Conservation (phyloP, 2,888 invertebrate genomes). For the Lithophane leautieri region DNA sequence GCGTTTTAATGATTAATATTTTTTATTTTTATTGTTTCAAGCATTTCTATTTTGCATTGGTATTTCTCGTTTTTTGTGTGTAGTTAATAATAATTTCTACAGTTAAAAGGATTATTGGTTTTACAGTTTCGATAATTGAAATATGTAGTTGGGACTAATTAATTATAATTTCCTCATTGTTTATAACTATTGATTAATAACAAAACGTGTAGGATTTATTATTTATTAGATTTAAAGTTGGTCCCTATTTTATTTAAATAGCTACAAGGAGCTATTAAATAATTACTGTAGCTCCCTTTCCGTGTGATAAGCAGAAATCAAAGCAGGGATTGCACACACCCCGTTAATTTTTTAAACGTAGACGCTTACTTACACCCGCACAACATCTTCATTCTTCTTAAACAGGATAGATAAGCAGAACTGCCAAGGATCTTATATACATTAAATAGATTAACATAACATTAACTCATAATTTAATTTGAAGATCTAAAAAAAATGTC, state of each 20-base stretch:
- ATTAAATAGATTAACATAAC: conserved; percentile 7
- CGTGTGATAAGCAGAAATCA: not conserved
- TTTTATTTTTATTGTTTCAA: not conserved
- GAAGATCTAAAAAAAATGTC: conserved; percentile 7
- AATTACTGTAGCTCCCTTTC: not conserved
- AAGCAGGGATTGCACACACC: not conserved
- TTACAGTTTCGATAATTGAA: not conserved
- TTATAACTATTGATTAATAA: not conserved
- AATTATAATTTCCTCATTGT: not conserved
- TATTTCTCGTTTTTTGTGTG: not conserved
- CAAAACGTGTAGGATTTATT: not conserved
- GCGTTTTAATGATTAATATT: not conserved
- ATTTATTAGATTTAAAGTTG: not conserved
- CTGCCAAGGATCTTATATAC: conserved; percentile 15
- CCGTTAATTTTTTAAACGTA: not conserved
- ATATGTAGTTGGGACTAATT: not conserved
- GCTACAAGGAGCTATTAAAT: not conserved
- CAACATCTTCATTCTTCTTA: conserved; percentile 20
- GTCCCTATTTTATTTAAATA: not conserved
- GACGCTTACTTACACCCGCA: not conserved
- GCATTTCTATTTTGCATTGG: no score
- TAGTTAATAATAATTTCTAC: not conserved
- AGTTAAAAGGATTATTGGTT: not conserved
- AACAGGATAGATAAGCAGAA: conserved; percentile 9
- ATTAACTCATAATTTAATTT: not conserved